phyloP scores from a whole-genome alignment of 2,113 vertebrate genomes.

The Seriola dumerili region DNA sequence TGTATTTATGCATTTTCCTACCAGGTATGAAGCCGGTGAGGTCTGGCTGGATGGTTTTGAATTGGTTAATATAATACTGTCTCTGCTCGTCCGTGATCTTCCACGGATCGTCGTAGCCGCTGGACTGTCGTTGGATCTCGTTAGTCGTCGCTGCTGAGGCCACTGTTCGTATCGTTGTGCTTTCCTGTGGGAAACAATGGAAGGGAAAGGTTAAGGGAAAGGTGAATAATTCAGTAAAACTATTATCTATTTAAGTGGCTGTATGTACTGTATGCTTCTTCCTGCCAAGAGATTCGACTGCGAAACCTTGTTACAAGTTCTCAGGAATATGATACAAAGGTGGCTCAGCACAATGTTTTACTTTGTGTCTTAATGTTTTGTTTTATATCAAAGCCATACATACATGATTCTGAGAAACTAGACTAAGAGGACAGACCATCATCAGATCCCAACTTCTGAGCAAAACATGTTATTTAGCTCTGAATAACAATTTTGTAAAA shows the following conservation, averaged over 20 bases:
- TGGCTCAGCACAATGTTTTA: not conserved
- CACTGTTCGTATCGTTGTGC: constrained; percentile 94
- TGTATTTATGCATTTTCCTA: constrained; percentile 70
- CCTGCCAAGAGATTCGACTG: not conserved
- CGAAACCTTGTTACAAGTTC: not conserved
- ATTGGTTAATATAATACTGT: constrained; percentile 99
- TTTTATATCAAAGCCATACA: not conserved
- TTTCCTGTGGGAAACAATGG: constrained; percentile 70
- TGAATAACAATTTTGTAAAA: not conserved
- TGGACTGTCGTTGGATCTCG: constrained; percentile 98
- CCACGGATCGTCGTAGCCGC: constrained; percentile 98
- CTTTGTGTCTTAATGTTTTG: not conserved
- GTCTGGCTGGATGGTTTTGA: constrained; percentile 99
- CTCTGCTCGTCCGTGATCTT: constrained; percentile 99
- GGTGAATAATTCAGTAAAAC: too few species aligned
- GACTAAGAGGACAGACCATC: not conserved
- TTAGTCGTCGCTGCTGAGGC: constrained; percentile 91
- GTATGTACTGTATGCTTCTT: too few species aligned
- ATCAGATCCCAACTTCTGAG: not conserved
- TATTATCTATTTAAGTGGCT: too few species aligned
- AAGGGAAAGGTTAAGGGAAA: not conserved
- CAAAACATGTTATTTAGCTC: not conserved
- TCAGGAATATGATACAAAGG: not conserved
- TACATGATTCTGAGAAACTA: not conserved
- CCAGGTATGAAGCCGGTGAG: constrained; percentile 99